Conservation (phyloP, 2,113 vertebrate genomes). For the Hemibagrus wyckioides region DNA sequence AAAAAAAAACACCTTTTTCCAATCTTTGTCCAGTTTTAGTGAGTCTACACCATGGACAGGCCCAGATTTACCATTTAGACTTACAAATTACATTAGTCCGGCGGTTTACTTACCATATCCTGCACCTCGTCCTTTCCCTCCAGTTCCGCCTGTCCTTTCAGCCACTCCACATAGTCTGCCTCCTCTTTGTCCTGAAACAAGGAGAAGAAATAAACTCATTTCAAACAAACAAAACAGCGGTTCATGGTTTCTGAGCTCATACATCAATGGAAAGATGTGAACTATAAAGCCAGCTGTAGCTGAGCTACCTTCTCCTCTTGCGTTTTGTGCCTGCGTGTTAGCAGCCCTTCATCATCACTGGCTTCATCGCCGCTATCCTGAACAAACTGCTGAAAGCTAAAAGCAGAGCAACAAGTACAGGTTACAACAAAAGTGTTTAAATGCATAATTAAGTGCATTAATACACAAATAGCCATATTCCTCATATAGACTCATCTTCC, state of each 20-base stretch:
- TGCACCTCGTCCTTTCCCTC: conserved; percentile 67
- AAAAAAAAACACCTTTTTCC: too few relatives aligned
- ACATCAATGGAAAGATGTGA: not conserved
- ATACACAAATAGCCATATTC: not conserved
- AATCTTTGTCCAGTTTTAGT: too few relatives aligned
- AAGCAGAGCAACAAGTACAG: not conserved
- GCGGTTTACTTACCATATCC: conserved; percentile 79
- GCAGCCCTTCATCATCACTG: conserved; percentile 59
- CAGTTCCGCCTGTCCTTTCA: conserved; percentile 80
- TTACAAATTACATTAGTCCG: not conserved
- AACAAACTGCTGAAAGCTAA: conserved; percentile 82
- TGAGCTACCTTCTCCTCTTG: conserved; percentile 79
- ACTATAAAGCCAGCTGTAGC: not conserved
- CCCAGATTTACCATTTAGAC: not conserved
- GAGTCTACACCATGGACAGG: too few relatives aligned
- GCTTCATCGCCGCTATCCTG: conserved; percentile 76
- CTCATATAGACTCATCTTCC: not conserved
- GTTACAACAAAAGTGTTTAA: not conserved
- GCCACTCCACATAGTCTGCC: conserved; percentile 81
- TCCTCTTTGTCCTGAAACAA: conserved; percentile 82
- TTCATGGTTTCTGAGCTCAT: not conserved
- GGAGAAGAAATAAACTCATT: not conserved
- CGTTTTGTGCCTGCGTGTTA: conserved; percentile 76
- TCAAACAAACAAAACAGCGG: not conserved
- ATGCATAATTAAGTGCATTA: not conserved